phyloP scores from a whole-genome alignment of 2,888 invertebrate genomes.

The Orgyia antiqua region DNA sequence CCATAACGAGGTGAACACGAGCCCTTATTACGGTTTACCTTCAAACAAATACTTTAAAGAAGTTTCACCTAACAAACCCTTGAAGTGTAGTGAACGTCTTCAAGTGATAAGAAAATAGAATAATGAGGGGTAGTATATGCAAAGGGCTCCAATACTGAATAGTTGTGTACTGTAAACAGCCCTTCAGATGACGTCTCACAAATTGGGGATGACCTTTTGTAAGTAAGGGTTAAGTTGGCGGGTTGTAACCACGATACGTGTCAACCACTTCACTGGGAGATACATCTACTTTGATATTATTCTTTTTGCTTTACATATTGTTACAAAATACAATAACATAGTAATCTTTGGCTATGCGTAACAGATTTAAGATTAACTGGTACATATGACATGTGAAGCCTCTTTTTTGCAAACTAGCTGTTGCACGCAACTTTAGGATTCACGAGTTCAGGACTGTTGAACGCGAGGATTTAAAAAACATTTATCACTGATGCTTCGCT shows the following conservation, averaged over 20 bases:
- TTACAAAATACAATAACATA: too few relatives aligned
- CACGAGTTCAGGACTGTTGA: too few relatives aligned
- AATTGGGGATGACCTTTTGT: constrained; percentile 31
- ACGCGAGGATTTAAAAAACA: too few relatives aligned
- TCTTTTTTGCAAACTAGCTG: too few relatives aligned
- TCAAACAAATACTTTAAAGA: constrained; percentile 10
- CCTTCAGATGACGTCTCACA: constrained; percentile 23
- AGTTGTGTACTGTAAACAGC: constrained; percentile 35
- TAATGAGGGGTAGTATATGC: constrained; percentile 20
- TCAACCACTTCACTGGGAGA: neutral
- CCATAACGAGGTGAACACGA: too few relatives aligned
- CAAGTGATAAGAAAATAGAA: constrained; percentile 37
- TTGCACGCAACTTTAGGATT: too few relatives aligned
- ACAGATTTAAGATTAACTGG: too few relatives aligned
- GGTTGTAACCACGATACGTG: constrained; percentile 1
- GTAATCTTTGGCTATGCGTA: too few relatives aligned
- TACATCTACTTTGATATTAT: neutral
- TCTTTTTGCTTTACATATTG: too few relatives aligned
- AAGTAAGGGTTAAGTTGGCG: constrained; percentile 10
- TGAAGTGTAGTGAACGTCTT: constrained; percentile 17
- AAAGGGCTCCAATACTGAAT: constrained; percentile 29
- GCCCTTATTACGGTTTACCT: constrained; percentile 1
- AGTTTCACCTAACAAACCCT: constrained; percentile 10
- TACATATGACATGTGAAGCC: too few relatives aligned
- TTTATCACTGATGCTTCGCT: too few relatives aligned